phyloP scores from a whole-genome alignment of 2,113 vertebrate genomes.

The Siphamia tubifer region DNA sequence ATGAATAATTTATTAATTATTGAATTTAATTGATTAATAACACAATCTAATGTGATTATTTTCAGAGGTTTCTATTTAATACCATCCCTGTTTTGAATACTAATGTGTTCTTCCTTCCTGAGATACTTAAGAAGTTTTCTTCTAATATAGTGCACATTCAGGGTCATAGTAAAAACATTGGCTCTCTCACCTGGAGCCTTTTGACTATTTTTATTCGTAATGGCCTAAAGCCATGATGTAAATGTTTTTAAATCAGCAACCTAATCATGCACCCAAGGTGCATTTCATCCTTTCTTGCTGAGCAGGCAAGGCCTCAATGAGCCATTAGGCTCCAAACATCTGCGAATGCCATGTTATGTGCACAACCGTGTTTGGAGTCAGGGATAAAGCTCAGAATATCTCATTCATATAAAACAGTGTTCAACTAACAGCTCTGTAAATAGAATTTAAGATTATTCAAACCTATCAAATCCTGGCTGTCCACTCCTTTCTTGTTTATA shows the following conservation, averaged over 20 bases:
- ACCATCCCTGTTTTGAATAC: neutral
- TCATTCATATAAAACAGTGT: constrained; percentile 20
- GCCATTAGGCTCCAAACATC: constrained; percentile 54
- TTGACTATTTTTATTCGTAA: constrained; percentile 43
- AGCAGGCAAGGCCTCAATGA: constrained; percentile 58
- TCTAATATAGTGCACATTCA: neutral
- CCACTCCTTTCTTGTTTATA: neutral
- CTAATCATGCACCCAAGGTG: constrained; percentile 37
- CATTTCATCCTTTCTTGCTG: constrained; percentile 51
- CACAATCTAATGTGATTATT: no score
- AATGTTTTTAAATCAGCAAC: constrained; percentile 56
- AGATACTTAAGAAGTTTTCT: neutral
- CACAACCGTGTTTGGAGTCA: constrained; percentile 35
- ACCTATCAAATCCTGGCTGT: neutral
- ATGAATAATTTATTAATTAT: no score
- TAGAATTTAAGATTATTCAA: constrained; percentile 10
- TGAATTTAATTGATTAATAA: no score
- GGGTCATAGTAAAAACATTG: constrained; percentile 28
- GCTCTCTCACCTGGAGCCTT: constrained; percentile 22
- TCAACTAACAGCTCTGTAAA: constrained; percentile 8
- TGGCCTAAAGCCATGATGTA: constrained; percentile 42
- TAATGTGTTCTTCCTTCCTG: neutral
- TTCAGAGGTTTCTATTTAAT: neutral
- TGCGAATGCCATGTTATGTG: constrained; percentile 42
- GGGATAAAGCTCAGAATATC: constrained; percentile 31